A percentile compares a stretch with the other conserved stretches of the same genome.
phyloP scores from a whole-genome alignment of 1,140 invertebrate genomes.

The Megalopta genalis region DNA sequence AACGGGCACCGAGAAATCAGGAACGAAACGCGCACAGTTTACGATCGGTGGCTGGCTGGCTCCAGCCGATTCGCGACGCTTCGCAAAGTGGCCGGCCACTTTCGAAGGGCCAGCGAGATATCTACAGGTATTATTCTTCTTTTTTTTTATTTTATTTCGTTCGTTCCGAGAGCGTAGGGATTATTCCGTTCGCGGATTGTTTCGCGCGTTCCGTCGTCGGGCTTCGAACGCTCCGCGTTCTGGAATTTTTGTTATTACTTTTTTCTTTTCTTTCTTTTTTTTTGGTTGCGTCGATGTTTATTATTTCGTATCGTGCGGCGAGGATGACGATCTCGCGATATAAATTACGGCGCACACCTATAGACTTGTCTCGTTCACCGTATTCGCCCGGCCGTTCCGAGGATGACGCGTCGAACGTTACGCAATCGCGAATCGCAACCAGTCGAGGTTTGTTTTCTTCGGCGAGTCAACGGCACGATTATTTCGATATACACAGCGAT shows the following conservation, averaged over 20 bases:
- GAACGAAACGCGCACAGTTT: too few relatives aligned
- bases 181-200: too few relatives aligned
- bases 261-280: neutral
- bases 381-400: conserved; percentile 26
- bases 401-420: conserved; percentile 26
- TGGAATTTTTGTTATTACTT: neutral
- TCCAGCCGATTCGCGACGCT: too few relatives aligned
- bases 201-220: too few relatives aligned
- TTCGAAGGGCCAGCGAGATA: too few relatives aligned
- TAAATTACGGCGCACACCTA: conserved; percentile 53
- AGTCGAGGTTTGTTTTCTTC: conserved; percentile 56
- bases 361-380: conserved; percentile 26
- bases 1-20: too few relatives aligned
- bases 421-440: conserved; percentile 43
- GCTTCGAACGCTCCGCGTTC: neutral
- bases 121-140: too few relatives aligned
- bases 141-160: too few relatives aligned
- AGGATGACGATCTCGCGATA: conserved; percentile 45
- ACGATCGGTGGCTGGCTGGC: too few relatives aligned
- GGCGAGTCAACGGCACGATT: conserved; percentile 49
- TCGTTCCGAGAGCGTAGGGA: too few relatives aligned
- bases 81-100: too few relatives aligned
- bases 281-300: conserved; percentile 32
- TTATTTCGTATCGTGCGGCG: conserved; percentile 43
- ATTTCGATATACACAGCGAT: conserved; percentile 53